Percentiles rank a stretch among this genome's conserved stretches.
Evolutionary conservation across 2,888 invertebrate species (phyloP).

Genomic region (Iselma pallidipennis): DNA sequence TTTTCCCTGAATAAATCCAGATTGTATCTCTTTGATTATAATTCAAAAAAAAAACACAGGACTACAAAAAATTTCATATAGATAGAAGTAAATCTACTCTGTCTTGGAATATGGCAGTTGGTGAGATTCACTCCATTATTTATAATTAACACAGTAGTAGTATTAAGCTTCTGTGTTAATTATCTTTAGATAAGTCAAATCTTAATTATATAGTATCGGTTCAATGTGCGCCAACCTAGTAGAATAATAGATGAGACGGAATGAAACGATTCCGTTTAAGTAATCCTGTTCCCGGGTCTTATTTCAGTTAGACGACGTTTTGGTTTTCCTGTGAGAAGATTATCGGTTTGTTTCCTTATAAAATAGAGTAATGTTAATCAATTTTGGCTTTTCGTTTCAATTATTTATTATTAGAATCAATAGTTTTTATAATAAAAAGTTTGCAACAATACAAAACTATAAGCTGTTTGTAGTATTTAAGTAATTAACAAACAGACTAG

Average conservation of each 20-base stretch:
- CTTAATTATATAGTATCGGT: background rate
- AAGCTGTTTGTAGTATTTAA: conserved; percentile 18
- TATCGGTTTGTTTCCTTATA: background rate
- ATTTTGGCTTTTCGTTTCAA: background rate
- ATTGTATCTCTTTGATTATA: no score
- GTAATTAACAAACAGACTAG: conserved; percentile 9
- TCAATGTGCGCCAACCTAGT: background rate
- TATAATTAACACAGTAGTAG: no score
- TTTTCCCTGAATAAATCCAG: no score
- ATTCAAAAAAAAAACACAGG: no score
- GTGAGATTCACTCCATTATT: no score
- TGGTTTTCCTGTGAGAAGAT: background rate
- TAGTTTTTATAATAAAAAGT: no score
- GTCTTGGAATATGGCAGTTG: no score
- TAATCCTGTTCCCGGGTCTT: background rate
- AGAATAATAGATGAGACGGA: background rate
- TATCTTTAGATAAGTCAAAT: no score
- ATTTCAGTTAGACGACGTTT: background rate
- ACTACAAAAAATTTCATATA: no score
- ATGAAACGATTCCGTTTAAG: background rate
- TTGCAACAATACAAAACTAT: no score
- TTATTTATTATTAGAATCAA: background rate
- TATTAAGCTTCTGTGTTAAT: no score
- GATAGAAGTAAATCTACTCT: no score
- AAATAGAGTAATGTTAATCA: background rate